These are phyloP conservation scores for Plectropomus leopardus DNA, from an alignment of 2,113 vertebrate genomes.

Conservation along the genomic window DNA sequence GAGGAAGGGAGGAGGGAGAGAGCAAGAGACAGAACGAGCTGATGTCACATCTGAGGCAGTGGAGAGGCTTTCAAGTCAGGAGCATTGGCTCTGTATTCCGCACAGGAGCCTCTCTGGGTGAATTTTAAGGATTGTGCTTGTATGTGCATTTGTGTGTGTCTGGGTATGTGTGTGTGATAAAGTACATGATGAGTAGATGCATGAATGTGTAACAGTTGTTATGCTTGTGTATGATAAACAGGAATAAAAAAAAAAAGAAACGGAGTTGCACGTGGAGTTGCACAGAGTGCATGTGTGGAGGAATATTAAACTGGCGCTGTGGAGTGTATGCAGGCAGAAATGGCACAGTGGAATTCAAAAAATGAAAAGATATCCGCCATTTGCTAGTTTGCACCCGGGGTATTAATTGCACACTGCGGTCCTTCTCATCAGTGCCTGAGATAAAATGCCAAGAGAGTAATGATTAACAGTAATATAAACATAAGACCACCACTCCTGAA, in stretches of 20 bases:
- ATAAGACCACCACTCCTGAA: slow-evolving; percentile 77
- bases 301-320: background rate
- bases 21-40: slow-evolving; percentile 77
- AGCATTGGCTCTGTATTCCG: slow-evolving; percentile 76
- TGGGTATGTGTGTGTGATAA: slow-evolving; percentile 37
- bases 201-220: slow-evolving; percentile 62
- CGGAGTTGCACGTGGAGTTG: background rate
- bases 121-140: slow-evolving; percentile 58
- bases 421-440: slow-evolving; percentile 65
- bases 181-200: slow-evolving; percentile 52
- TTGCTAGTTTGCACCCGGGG: slow-evolving; percentile 25
- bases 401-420: slow-evolving; percentile 59
- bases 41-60: slow-evolving; percentile 83
- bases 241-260: background rate
- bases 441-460: slow-evolving; percentile 72
- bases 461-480: slow-evolving; percentile 82
- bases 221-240: slow-evolving; percentile 29
- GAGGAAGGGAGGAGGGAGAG: slow-evolving; percentile 75
- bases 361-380: slow-evolving; percentile 40
- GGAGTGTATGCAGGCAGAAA: slow-evolving; percentile 1
- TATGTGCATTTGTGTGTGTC: background rate
- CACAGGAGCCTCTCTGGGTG: slow-evolving; percentile 63
- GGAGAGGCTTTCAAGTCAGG: slow-evolving; percentile 77
- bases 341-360: slow-evolving; percentile 9
- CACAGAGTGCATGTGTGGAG: background rate